These are phyloP conservation scores for Capreolus pygargus DNA, from an alignment of 2,113 vertebrate genomes.

Conservation along the genomic window DNA sequence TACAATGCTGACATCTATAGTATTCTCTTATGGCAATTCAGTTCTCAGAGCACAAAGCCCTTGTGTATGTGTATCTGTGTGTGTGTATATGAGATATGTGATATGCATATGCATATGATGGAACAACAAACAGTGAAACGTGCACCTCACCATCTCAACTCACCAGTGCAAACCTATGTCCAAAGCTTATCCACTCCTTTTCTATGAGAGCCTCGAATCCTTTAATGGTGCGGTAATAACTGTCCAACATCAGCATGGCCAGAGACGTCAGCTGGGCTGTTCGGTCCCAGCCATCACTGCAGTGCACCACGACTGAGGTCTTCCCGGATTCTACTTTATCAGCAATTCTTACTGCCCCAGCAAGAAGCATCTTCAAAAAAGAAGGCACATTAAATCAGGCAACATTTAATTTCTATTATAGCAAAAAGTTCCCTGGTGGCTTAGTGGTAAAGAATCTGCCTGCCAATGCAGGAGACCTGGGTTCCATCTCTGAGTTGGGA, in stretches of 20 bases:
- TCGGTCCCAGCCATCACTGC: conserved; percentile 96
- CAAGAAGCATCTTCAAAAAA: conserved; percentile 87
- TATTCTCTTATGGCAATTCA: background rate
- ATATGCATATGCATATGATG: background rate
- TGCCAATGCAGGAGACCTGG: background rate
- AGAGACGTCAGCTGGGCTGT: conserved; percentile 95
- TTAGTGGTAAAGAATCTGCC: background rate
- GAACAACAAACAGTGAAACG: background rate
- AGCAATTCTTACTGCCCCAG: conserved; percentile 91
- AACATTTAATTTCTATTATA: conserved; percentile 22
- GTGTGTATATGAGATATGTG: accelerated
- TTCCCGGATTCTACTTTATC: conserved; percentile 95
- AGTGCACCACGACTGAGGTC: conserved; percentile 96
- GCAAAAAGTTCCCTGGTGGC: background rate
- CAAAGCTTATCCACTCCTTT: conserved; percentile 98
- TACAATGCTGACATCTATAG: background rate
- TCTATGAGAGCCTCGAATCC: conserved; percentile 96
- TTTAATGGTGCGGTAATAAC: conserved; percentile 92
- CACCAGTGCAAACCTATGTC: conserved; percentile 95
- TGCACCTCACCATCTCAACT: conserved; percentile 57
- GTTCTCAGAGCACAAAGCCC: background rate
- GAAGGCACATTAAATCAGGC: background rate
- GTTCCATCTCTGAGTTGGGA: background rate
- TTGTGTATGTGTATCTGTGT: accelerated
- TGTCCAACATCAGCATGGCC: conserved; percentile 97